phyloP scores from a whole-genome alignment of 2,888 invertebrate species.

The Pristionchus entomophagus region DNA sequence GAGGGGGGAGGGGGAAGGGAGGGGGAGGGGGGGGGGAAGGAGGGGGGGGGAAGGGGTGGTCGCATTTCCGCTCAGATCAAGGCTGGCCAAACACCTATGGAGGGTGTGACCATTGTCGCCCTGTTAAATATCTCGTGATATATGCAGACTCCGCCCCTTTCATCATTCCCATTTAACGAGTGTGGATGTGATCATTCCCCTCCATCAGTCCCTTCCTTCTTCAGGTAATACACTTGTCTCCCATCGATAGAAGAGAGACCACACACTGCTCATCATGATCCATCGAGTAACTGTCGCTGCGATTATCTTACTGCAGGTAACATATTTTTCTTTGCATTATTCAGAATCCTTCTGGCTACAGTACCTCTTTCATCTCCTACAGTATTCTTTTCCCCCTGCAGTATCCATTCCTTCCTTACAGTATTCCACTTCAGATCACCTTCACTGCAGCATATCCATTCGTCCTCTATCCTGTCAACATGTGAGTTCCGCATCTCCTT shows the following conservation, averaged over 20 bases:
- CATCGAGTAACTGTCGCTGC: background rate
- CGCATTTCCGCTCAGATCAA: background rate
- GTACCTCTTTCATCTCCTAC: background rate
- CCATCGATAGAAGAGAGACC: background rate
- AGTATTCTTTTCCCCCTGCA: background rate
- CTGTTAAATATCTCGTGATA: background rate
- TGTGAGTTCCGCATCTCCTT: background rate
- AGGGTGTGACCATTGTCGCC: background rate
- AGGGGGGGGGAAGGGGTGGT: background rate
- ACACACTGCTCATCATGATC: background rate
- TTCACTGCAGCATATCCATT: slow-evolving; percentile 17
- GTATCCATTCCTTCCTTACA: background rate
- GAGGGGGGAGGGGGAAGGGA: background rate
- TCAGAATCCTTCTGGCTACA: background rate
- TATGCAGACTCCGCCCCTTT: slow-evolving; percentile 34
- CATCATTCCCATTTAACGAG: background rate
- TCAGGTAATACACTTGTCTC: slow-evolving; percentile 34
- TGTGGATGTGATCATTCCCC: background rate
- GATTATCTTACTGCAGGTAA: background rate
- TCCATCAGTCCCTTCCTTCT: too few relatives aligned
- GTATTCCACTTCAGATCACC: background rate
- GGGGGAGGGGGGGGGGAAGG: background rate
- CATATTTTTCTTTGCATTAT: background rate
- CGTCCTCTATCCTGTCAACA: background rate
- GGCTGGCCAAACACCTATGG: background rate